These are phyloP conservation scores for Abscondita cerata DNA, from an alignment of 2,888 invertebrate genomes.

Conservation along the genomic window DNA sequence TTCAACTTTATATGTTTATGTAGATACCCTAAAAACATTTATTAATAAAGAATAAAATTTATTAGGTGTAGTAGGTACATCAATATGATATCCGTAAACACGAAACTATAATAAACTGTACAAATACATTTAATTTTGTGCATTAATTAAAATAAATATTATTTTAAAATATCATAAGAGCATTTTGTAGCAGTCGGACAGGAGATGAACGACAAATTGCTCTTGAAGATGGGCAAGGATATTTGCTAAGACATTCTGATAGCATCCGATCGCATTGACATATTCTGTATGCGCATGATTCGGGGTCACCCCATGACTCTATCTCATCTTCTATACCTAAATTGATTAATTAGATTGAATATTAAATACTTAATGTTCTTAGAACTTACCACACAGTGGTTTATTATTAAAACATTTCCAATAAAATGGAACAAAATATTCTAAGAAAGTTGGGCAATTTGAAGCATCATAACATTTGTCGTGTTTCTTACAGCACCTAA, in stretches of 20 bases:
- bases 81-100: too few species aligned
- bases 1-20: too few species aligned
- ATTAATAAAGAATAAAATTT: too few species aligned
- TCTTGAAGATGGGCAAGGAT: constrained; percentile 74
- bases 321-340: constrained; percentile 66
- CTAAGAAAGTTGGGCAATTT: constrained; percentile 79
- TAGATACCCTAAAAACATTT: too few species aligned
- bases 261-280: constrained; percentile 85
- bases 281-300: constrained; percentile 77
- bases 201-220: constrained; percentile 77
- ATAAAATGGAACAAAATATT: constrained; percentile 86
- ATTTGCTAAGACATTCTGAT: constrained; percentile 79
- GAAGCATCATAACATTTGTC: constrained; percentile 85
- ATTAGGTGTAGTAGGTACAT: too few species aligned
- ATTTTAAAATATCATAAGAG: constrained; percentile 64
- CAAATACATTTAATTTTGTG: not conserved
- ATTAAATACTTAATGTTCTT: not conserved
- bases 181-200: constrained; percentile 75
- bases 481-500: constrained; percentile 82
- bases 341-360: constrained; percentile 25
- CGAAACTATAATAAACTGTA: too few species aligned
- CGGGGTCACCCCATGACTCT: constrained; percentile 64
- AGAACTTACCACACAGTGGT: constrained; percentile 74
- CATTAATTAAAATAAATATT: not conserved
- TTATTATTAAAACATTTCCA: constrained; percentile 84